These are phyloP conservation scores for Perithous albicinctus DNA, from an alignment of 2,888 invertebrate genomes.

Conservation along the genomic window DNA sequence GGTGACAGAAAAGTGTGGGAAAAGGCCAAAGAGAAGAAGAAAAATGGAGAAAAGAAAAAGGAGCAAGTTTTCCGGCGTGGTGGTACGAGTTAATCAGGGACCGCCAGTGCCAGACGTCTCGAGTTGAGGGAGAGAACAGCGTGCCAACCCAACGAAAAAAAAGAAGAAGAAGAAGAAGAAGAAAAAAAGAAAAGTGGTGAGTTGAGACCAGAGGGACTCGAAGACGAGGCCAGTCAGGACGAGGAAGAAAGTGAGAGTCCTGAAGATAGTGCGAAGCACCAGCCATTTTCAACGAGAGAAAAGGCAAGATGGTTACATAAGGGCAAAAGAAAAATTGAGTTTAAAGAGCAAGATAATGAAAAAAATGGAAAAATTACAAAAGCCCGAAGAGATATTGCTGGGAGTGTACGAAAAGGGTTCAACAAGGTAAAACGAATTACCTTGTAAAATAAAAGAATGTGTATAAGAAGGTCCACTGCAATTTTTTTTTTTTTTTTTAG, in stretches of 20 bases:
- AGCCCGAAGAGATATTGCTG: conserved; percentile 13
- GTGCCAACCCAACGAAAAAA: conserved; percentile 27
- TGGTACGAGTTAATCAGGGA: conserved; percentile 81
- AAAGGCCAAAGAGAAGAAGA: conserved; percentile 39
- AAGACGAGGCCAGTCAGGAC: conserved; percentile 5
- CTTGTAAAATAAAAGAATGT: too few relatives aligned
- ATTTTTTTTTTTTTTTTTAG: too few relatives aligned
- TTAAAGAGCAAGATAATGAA: conserved; percentile 11
- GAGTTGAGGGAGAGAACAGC: conserved; percentile 74
- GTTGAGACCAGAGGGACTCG: conserved; percentile 20
- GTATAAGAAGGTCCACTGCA: too few relatives aligned
- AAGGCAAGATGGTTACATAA: conserved; percentile 34
- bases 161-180: too few relatives aligned
- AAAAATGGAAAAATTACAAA: conserved; percentile 28
- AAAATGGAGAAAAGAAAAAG: conserved; percentile 46
- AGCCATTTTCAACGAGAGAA: conserved; percentile 39
- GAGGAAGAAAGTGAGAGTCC: conserved; percentile 56
- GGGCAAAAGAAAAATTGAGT: conserved; percentile 28
- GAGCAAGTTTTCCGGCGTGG: conserved; percentile 73
- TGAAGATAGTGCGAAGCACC: conserved; percentile 45
- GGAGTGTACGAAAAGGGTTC: conserved; percentile 30
- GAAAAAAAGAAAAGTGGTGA: conserved; percentile 29
- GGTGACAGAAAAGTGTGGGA: conserved; percentile 38
- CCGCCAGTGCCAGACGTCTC: conserved; percentile 80
- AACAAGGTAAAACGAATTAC: conserved; percentile 42